These are phyloP conservation scores for Oasisia sp. DNA, from an alignment of 2,888 invertebrate species.

Conservation along the genomic window DNA sequence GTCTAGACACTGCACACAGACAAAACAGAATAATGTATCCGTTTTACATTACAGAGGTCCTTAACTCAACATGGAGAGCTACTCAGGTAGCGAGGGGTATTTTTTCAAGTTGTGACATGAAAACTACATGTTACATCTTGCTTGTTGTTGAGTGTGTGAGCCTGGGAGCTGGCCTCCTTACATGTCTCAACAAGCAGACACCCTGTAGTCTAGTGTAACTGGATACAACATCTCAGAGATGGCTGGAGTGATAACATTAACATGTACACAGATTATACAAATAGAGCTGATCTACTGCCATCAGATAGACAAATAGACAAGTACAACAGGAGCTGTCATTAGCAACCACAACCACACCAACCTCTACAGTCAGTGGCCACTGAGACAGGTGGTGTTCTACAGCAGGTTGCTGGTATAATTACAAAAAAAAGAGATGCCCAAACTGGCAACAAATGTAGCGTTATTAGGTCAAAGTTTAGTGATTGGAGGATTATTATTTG, in stretches of 20 bases:
- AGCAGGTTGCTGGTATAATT: too few species aligned
- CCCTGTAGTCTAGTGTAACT: neutral
- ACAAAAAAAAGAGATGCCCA: too few species aligned
- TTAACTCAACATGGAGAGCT: neutral
- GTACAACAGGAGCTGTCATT: too few species aligned
- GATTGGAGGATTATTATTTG: too few species aligned
- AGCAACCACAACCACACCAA: too few species aligned
- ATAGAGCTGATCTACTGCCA: neutral
- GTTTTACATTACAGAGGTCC: neutral
- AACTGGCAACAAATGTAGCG: too few species aligned
- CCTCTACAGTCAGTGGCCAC: too few species aligned
- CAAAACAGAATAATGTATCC: neutral
- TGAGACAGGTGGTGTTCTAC: too few species aligned
- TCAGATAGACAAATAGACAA: too few species aligned
- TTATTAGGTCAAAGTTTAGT: too few species aligned
- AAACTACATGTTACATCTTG: conserved; percentile 7
- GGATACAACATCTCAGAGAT: neutral
- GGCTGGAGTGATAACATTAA: neutral
- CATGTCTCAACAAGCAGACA: neutral
- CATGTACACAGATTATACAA: neutral
- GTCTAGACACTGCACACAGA: neutral
- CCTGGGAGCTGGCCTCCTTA: neutral
- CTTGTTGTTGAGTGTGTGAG: neutral
- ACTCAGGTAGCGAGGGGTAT: neutral
- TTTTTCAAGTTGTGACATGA: neutral